Percentiles rank a stretch among this genome's conserved stretches.
phyloP scores from a whole-genome alignment of 2,888 invertebrate species.

The Aricia artaxerxes region DNA sequence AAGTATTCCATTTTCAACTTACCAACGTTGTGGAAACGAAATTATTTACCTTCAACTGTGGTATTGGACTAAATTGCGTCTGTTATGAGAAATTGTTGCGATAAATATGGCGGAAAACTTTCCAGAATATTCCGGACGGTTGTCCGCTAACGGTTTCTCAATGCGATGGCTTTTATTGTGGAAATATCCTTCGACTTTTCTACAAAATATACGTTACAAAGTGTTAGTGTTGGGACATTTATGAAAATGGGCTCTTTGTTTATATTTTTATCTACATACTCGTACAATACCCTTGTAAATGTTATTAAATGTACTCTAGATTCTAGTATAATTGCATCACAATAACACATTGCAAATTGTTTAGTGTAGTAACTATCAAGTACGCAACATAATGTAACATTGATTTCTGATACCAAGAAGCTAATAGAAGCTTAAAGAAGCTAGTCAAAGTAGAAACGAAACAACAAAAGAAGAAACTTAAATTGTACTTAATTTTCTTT shows the following conservation, averaged over 20 bases:
- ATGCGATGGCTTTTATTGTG: conserved; percentile 4
- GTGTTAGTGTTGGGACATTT: not conserved
- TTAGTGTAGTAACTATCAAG: too few species aligned
- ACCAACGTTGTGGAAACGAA: conserved; percentile 13
- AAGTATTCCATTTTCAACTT: conserved; percentile 14
- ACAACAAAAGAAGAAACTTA: too few species aligned
- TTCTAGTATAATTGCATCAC: too few species aligned
- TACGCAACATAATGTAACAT: too few species aligned
- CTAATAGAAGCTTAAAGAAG: too few species aligned
- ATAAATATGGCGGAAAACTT: conserved; percentile 26
- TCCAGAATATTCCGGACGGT: conserved; percentile 18
- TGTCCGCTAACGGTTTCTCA: conserved; percentile 22
- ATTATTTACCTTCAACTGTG: conserved; percentile 19
- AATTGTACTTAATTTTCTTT: too few species aligned
- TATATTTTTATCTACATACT: not conserved
- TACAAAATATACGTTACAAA: conserved; percentile 1
- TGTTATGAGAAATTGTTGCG: conserved; percentile 19
- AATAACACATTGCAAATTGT: too few species aligned
- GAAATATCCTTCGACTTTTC: conserved; percentile 4
- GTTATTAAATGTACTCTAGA: not conserved
- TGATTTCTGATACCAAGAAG: too few species aligned
- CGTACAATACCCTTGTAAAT: not conserved
- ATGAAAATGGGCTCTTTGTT: not conserved
- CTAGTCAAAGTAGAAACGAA: too few species aligned
- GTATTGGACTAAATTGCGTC: conserved; percentile 23